Evolutionary conservation across 1,140 invertebrate genomes (phyloP).

Genomic region (Neuroterus valhalla): DNA sequence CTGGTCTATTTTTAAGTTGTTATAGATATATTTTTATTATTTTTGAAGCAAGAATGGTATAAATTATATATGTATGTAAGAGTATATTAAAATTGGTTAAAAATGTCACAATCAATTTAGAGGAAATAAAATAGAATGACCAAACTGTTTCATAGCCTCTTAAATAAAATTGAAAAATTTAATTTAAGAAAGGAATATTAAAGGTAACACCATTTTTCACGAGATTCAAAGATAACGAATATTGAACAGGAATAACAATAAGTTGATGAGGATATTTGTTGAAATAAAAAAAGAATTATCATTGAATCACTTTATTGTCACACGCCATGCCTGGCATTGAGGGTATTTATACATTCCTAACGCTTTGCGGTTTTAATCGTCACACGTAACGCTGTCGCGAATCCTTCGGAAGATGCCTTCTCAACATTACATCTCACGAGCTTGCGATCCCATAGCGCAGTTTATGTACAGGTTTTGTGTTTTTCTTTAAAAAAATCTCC

Average conservation of each 20-base stretch:
- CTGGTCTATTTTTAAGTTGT: no score
- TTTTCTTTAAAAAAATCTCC: conserved; percentile 33
- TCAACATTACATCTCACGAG: conserved; percentile 6
- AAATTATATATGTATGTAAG: no score
- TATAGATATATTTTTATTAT: no score
- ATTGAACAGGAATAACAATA: not conserved
- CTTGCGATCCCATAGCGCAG: conserved; percentile 33
- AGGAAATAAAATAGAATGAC: no score
- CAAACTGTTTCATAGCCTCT: no score
- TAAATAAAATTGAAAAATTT: no score
- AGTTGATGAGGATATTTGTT: not conserved
- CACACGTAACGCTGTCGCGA: conserved; percentile 61
- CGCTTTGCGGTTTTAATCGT: conserved; percentile 68
- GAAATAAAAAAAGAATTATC: conserved; percentile 50
- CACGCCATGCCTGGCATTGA: conserved; percentile 72
- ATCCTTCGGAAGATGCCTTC: conserved; percentile 54
- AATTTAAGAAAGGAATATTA: no score
- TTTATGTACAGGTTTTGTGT: conserved; percentile 47
- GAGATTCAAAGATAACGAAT: no score
- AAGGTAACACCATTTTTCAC: no score
- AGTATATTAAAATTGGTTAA: no score
- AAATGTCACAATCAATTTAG: no score
- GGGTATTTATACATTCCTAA: conserved; percentile 73
- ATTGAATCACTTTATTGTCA: conserved; percentile 75
- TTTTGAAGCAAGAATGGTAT: no score